phyloP scores from a whole-genome alignment of 1,140 invertebrate species.

The Lutraria rhynchaena region DNA sequence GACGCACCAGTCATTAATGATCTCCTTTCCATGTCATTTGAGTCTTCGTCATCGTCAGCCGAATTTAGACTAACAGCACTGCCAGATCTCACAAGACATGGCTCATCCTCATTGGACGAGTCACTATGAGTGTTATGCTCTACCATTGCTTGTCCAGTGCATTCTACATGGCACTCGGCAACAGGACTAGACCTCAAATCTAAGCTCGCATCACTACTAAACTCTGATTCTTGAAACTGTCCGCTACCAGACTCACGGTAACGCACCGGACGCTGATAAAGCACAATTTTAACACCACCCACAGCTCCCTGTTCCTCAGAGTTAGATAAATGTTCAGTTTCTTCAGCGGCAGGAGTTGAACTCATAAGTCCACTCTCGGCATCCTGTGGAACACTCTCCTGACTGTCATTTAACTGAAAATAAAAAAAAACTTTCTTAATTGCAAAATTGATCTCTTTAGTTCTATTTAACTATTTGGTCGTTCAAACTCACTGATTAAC shows the following conservation, averaged over 20 bases:
- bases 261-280: constrained; percentile 42
- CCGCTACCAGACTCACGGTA: not conserved
- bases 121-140: constrained; percentile 37
- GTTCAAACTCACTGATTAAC: too few species aligned
- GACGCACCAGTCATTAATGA: constrained; percentile 47
- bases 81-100: constrained; percentile 36
- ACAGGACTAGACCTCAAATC: constrained; percentile 45
- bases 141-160: constrained; percentile 11
- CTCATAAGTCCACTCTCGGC: constrained; percentile 65
- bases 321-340: constrained; percentile 50
- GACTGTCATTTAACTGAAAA: constrained; percentile 73
- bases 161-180: constrained; percentile 54
- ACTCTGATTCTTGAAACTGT: constrained; percentile 35
- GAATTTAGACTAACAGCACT: constrained; percentile 30
- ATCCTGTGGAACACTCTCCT: constrained; percentile 75
- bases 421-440: too few species aligned
- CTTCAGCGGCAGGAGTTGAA: constrained; percentile 48
- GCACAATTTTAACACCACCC: constrained; percentile 57
- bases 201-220: constrained; percentile 48
- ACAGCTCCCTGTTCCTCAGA: constrained; percentile 54
- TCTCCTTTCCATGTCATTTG: constrained; percentile 23
- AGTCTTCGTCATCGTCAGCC: constrained; percentile 31
- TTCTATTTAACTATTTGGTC: too few species aligned
- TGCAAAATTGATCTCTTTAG: too few species aligned
- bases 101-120: not conserved